Evolutionary conservation across 2,888 invertebrate genomes (phyloP).

Genomic region (Noctua janthina): DNA sequence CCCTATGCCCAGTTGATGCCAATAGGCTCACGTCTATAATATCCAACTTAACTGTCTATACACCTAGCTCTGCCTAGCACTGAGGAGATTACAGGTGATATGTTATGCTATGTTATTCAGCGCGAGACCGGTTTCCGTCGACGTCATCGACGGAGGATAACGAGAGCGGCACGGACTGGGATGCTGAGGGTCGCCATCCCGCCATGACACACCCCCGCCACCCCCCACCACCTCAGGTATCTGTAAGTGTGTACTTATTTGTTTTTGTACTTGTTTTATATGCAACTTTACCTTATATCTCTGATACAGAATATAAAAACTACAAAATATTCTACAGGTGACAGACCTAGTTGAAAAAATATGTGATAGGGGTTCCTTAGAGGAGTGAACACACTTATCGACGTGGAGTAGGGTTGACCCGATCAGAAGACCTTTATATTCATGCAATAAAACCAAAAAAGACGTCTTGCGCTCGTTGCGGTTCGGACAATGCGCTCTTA

Average conservation of each 20-base stretch:
- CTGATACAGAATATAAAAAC: no score
- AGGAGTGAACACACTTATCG: no score
- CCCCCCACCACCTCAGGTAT: conserved; percentile 59
- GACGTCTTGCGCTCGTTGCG: no score
- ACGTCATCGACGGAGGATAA: conserved; percentile 92
- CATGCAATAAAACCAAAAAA: no score
- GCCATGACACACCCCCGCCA: conserved; percentile 57
- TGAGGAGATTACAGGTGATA: neutral
- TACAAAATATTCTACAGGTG: no score
- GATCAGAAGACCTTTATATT: no score
- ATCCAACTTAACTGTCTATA: neutral
- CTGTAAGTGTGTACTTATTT: neutral
- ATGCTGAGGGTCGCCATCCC: conserved; percentile 77
- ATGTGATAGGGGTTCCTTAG: no score
- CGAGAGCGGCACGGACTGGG: conserved; percentile 91
- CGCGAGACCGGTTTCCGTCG: conserved; percentile 92
- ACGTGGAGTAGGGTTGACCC: no score
- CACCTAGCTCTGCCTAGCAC: neutral
- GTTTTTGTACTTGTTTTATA: neutral
- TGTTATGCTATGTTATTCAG: conserved; percentile 76
- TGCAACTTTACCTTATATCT: no score
- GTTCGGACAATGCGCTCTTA: no score
- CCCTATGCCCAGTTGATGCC: neutral
- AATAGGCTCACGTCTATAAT: neutral
- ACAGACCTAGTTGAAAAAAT: no score